Evolutionary conservation across 2,113 vertebrate species (phyloP).

Genomic region (Microcebus murinus): DNA sequence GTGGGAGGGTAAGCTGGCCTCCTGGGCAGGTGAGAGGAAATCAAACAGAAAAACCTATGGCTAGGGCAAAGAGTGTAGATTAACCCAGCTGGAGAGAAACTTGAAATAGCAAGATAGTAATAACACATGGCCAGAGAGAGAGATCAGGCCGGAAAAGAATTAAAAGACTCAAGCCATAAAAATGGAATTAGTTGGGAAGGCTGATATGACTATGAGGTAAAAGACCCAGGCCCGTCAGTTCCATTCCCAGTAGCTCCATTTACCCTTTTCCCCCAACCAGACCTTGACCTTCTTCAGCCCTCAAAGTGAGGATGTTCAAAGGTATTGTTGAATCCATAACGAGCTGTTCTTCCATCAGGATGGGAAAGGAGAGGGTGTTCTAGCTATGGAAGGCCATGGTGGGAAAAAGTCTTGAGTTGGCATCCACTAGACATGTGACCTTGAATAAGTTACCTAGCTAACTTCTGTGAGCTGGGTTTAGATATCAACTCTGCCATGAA

Average conservation of each 20-base stretch:
- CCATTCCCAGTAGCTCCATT: not conserved
- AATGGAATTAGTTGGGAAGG: constrained; percentile 44
- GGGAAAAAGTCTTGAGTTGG: not conserved
- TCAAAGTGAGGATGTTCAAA: not conserved
- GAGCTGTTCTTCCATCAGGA: not conserved
- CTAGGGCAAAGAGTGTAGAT: constrained; percentile 56
- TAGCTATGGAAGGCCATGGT: not conserved
- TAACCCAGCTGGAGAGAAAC: constrained; percentile 61
- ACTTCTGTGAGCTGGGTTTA: not conserved
- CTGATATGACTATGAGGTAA: constrained; percentile 54
- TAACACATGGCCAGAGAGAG: constrained; percentile 22
- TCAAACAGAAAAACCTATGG: constrained; percentile 62
- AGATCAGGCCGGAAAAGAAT: constrained; percentile 65
- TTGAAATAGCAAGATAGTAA: constrained; percentile 68
- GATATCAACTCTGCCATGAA: not conserved
- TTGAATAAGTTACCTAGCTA: not conserved
- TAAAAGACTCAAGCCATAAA: constrained; percentile 41
- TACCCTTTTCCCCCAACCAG: not conserved
- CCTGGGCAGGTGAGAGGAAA: constrained; percentile 50
- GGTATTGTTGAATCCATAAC: not conserved
- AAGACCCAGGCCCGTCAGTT: constrained; percentile 31
- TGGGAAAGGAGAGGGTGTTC: not conserved
- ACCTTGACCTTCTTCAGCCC: not conserved
- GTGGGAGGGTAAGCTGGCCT: constrained; percentile 56
- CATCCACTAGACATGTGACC: not conserved